Evolutionary conservation across 1,140 invertebrate species (phyloP).

Genomic region (Drosophila ironensis): DNA sequence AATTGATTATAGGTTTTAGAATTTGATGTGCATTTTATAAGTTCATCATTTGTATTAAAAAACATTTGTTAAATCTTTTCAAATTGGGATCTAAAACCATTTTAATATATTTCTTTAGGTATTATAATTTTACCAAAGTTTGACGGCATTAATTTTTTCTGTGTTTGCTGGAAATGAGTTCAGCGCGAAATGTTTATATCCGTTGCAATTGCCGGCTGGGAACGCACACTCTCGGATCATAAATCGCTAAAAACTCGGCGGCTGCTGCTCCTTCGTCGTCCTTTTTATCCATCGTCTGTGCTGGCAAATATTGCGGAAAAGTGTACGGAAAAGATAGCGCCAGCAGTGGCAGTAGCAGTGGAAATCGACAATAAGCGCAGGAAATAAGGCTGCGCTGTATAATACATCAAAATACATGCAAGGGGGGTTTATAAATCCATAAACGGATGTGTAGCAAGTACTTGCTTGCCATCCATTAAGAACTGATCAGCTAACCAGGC

Average conservation of each 20-base stretch:
- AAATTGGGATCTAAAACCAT: too few relatives aligned
- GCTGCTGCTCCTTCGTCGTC: neutral
- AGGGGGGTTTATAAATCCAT: neutral
- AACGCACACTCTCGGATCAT: constrained; percentile 52
- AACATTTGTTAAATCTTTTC: too few relatives aligned
- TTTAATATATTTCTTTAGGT: neutral
- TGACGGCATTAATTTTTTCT: neutral
- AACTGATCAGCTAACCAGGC: constrained; percentile 9
- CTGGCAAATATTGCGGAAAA: constrained; percentile 73
- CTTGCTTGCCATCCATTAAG: neutral
- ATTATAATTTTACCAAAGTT: neutral
- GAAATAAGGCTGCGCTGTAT: constrained; percentile 58
- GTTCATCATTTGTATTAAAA: too few relatives aligned
- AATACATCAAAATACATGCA: constrained; percentile 32
- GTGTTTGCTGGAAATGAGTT: constrained; percentile 70
- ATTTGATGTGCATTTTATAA: too few relatives aligned
- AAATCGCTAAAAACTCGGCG: constrained; percentile 54
- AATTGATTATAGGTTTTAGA: too few relatives aligned
- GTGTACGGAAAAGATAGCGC: constrained; percentile 58
- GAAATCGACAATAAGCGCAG: constrained; percentile 75
- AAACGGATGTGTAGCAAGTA: neutral
- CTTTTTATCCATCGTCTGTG: neutral
- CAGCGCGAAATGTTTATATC: constrained; percentile 73
- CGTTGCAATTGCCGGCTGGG: constrained; percentile 70
- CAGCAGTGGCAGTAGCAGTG: constrained; percentile 32